Evolutionary conservation across 2,888 invertebrate species (phyloP).

Genomic region (Cheilosia pagana): DNA sequence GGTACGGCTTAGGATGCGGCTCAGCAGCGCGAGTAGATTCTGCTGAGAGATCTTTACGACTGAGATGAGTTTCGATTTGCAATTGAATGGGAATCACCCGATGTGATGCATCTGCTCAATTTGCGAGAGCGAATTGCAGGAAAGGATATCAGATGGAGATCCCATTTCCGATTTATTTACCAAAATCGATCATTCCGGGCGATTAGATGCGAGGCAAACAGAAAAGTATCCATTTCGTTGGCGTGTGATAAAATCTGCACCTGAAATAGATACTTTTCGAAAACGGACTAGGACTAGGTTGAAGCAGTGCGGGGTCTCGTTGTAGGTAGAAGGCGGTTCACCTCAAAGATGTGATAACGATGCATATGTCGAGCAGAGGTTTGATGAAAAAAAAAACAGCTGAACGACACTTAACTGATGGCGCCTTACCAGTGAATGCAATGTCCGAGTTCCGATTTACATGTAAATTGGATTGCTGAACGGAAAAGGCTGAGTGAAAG

Average conservation of each 20-base stretch:
- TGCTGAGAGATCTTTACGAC: not conserved
- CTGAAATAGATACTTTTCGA: constrained; percentile 50
- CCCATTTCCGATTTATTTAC: constrained; percentile 37
- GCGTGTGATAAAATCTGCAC: constrained; percentile 35
- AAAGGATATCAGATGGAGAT: not conserved
- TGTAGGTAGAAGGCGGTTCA: constrained; percentile 1
- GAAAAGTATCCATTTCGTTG: constrained; percentile 59
- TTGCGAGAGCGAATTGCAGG: not conserved
- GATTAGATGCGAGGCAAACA: constrained; percentile 45
- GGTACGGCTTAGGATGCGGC: not conserved
- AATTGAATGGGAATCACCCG: not conserved
- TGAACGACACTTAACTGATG: no score
- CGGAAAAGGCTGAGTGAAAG: no score
- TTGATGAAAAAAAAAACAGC: not conserved
- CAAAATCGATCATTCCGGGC: constrained; percentile 64
- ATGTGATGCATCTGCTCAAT: constrained; percentile 20
- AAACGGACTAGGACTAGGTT: not conserved
- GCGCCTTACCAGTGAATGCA: no score
- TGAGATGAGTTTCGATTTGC: not conserved
- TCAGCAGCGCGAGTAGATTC: not conserved
- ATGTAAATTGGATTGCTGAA: no score
- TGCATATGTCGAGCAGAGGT: no score
- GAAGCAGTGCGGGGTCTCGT: not conserved
- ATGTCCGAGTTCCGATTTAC: no score
- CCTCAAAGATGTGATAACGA: constrained; percentile 4